phyloP scores from a whole-genome alignment of 2,888 invertebrate species.

The Trachelus tabidus region DNA sequence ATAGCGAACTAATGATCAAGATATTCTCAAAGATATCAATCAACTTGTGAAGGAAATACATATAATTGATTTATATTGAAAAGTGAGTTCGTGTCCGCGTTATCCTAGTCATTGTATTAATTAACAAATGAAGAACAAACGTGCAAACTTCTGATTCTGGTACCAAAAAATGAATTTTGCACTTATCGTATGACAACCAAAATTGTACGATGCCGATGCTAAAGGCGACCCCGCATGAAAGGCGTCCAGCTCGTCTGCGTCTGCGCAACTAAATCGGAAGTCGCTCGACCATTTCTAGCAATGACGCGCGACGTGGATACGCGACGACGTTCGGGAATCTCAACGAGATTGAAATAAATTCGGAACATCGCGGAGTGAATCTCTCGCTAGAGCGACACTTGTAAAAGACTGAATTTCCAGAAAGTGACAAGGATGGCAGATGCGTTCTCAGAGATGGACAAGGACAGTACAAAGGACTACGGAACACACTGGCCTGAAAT shows the following conservation, averaged over 20 bases:
- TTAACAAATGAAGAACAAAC: not conserved
- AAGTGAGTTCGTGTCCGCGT: not conserved
- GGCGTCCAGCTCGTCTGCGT: not conserved
- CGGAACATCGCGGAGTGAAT: not conserved
- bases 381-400: not conserved
- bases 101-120: not conserved
- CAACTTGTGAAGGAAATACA: not conserved
- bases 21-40: not conserved
- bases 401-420: not conserved
- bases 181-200: not conserved
- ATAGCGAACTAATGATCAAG: not conserved
- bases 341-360: constrained; percentile 25
- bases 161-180: not conserved
- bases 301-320: constrained; percentile 41
- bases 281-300: constrained; percentile 27
- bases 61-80: not conserved
- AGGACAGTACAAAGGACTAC: not conserved
- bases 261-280: constrained; percentile 15
- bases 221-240: not conserved
- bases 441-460: constrained; percentile 3
- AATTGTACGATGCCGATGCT: not conserved
- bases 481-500: constrained; percentile 26
- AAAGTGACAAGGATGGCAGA: not conserved
- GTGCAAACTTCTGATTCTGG: not conserved
- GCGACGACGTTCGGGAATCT: constrained; percentile 30